phyloP scores from a whole-genome alignment of 2,888 invertebrate species.

The Mythimna lalbum region DNA sequence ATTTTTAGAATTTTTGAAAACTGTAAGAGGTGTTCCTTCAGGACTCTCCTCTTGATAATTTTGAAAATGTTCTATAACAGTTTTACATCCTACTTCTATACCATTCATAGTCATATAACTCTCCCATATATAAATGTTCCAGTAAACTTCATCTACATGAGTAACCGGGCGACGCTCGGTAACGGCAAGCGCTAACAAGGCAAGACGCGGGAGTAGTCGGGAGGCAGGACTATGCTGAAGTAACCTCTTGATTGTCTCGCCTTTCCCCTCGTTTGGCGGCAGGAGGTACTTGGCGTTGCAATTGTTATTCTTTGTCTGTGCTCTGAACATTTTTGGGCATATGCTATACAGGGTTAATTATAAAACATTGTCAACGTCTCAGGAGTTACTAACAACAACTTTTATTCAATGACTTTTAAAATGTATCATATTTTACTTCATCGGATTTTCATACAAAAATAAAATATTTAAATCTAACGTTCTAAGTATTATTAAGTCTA shows the following conservation, averaged over 20 bases:
- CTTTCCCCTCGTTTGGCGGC: slow-evolving; percentile 60
- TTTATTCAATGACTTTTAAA: no score
- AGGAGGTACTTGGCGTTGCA: slow-evolving; percentile 56
- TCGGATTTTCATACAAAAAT: no score
- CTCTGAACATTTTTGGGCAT: slow-evolving; percentile 48
- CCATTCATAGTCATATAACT: background rate
- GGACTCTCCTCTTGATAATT: background rate
- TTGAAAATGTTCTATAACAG: background rate
- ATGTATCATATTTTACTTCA: no score
- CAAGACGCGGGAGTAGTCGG: slow-evolving; percentile 15
- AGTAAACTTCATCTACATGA: background rate
- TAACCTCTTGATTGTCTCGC: slow-evolving; percentile 71
- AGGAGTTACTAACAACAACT: no score
- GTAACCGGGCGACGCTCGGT: background rate
- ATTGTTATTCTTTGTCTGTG: slow-evolving; percentile 59
- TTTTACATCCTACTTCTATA: background rate
- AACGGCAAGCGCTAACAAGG: slow-evolving; percentile 64
- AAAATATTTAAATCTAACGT: no score
- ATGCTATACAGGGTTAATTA: no score
- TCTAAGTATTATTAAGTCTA: no score
- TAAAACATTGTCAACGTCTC: no score
- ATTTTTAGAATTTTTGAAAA: no score
- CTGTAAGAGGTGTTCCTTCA: no score
- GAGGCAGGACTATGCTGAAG: slow-evolving; percentile 49
- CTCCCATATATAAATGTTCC: background rate